A percentile compares a stretch with the other conserved stretches of the same genome.
phyloP scores from a whole-genome alignment of 1,140 invertebrate genomes.

The Trachelipus rathkii region DNA sequence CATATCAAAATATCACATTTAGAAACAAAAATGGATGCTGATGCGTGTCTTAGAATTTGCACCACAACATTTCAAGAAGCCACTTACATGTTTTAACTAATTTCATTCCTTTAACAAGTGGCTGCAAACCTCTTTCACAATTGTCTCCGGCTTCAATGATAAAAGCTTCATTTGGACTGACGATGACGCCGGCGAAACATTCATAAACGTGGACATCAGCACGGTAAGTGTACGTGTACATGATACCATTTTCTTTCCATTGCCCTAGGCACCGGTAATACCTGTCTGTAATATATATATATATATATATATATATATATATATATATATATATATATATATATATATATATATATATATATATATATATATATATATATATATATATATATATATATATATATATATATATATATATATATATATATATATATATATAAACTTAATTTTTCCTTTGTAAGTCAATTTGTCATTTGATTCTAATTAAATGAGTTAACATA shows the following conservation, averaged over 20 bases:
- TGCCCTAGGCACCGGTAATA: conserved; percentile 67
- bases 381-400: too few relatives aligned
- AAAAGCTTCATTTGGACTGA: conserved; percentile 58
- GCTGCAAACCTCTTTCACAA: conserved; percentile 62
- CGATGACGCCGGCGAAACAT: conserved; percentile 65
- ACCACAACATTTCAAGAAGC: neutral
- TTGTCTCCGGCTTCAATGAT: conserved; percentile 67
- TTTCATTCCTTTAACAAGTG: conserved; percentile 62
- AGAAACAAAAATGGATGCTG: too few relatives aligned
- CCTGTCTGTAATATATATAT: conserved; percentile 54
- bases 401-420: too few relatives aligned
- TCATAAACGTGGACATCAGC: conserved; percentile 62
- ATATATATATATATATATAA: too few relatives aligned
- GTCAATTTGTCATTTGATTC: too few relatives aligned
- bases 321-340: too few relatives aligned
- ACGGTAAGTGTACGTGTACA: conserved; percentile 66
- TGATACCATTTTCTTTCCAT: conserved; percentile 62
- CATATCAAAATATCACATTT: neutral
- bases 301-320: too few relatives aligned
- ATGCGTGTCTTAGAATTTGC: too few relatives aligned
- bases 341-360: too few relatives aligned
- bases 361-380: too few relatives aligned
- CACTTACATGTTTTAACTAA: conserved; percentile 55
- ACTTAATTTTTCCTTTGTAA: too few relatives aligned
- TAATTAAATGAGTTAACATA: too few relatives aligned